Base-by-base conservation (phyloP, 2,797 vertebrate species). In the Trachops cirrhosus region DNA sequence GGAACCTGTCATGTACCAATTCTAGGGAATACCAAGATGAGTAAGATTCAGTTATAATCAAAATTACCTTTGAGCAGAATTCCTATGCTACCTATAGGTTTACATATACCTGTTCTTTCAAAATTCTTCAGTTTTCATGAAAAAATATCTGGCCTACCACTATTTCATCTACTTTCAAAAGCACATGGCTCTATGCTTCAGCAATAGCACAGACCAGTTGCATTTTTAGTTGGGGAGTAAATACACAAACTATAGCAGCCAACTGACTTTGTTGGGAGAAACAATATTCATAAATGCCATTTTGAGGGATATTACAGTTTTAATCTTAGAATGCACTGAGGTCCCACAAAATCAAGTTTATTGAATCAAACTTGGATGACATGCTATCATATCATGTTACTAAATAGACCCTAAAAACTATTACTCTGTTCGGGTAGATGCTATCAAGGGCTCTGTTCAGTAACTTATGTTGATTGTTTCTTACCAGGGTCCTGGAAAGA, bases 111-210 rank as follows among this genome's bases (percentile, higher is more conserved):
- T 44, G 8, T 57, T 86, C 18, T 34, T 82, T 70, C 19, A 41
- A 59, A 37, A 48, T 39, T 41, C 9, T 50, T 3, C 2, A 70
- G 29, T 91, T 87, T 75, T 88, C 29, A 34, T 68, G 37, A 52
- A 78, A 78, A 48, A 64, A 59, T 82, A 34, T 57, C 18, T 50
- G 67, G 41, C 21, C 26, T 48, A 34, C 67, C 4, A 44, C 39
- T 7, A 3, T 94, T 84, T 83, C n/a, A n/a, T 41, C 12, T 85
- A 54, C 39, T 89, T 67, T 89, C 22, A 92, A 73, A 84, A 59
- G 29, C 5, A n/a, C 1, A 0, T 41, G 9, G 1, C 4, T 39
- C 16, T 46, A 22, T 0, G 8, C 15, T 48, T 94, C 29, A 78
- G 3, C 54, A 64, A 41, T 9, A 73, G 24, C 52, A 41, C 16